A percentile compares a stretch with the other conserved stretches of the same genome.
Conservation (phyloP, 1,140 invertebrate genomes). For the Orussus abietinus region DNA sequence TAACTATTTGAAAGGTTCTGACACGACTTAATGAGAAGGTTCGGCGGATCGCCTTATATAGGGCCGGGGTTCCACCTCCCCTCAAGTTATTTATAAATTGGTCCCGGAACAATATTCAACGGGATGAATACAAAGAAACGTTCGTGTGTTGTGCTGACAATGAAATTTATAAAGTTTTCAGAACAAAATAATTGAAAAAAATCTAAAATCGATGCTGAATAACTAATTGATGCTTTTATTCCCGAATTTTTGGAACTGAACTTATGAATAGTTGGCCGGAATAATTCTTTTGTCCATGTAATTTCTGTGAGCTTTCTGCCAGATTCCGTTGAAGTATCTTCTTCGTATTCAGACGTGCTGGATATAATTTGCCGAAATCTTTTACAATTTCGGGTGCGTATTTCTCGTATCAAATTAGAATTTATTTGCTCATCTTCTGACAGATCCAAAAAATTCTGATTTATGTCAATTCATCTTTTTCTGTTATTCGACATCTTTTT, state of each 20-base stretch:
- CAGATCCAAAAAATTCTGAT: too few relatives aligned
- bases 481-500: conserved; percentile 1
- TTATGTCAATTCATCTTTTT: conserved; percentile 1
- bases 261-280: conserved; percentile 12
- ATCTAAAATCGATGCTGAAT: conserved; percentile 9
- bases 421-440: too few relatives aligned
- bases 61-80: too few relatives aligned
- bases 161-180: conserved; percentile 12
- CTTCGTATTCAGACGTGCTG: conserved; percentile 6
- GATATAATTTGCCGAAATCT: conserved; percentile 10
- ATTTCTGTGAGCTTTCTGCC: not conserved
- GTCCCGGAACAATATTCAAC: too few relatives aligned
- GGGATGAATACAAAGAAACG: too few relatives aligned
- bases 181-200: conserved; percentile 13
- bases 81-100: too few relatives aligned
- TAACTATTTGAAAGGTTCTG: too few relatives aligned
- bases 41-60: too few relatives aligned
- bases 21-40: too few relatives aligned
- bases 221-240: conserved; percentile 10
- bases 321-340: conserved; percentile 3
- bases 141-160: conserved; percentile 10
- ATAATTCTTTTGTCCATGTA: conserved; percentile 6
- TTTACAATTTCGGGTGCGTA: too few relatives aligned
- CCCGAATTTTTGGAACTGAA: conserved; percentile 3
- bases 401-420: too few relatives aligned